Percentiles rank a stretch among this genome's conserved stretches.
phyloP scores from a whole-genome alignment of 2,113 vertebrate species.

The Hypocryptadius cinnamomeus region DNA sequence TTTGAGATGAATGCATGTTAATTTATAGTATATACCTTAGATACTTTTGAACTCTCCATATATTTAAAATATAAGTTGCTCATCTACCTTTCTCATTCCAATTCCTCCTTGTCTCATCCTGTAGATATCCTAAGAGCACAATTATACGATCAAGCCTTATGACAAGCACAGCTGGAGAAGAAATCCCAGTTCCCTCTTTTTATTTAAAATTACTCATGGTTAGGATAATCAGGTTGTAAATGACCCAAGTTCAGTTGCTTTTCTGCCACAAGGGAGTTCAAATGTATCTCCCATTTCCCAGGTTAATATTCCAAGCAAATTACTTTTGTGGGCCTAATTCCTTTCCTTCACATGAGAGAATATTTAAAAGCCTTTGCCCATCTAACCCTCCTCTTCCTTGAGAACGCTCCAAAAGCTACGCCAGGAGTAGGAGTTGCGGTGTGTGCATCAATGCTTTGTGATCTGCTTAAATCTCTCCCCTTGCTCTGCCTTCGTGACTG shows the following conservation, averaged over 20 bases:
- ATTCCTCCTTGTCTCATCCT: conserved; percentile 38
- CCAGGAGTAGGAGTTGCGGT: neutral
- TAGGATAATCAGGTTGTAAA: conserved; percentile 54
- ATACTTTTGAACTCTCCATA: neutral
- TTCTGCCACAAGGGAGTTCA: conserved; percentile 33
- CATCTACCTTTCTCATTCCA: neutral
- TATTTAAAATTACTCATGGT: conserved; percentile 46
- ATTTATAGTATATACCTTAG: neutral
- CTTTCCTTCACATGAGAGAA: neutral
- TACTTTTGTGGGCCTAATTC: conserved; percentile 44
- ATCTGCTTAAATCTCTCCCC: neutral
- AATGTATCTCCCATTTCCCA: conserved; percentile 15
- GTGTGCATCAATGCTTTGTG: neutral
- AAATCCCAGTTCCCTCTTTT: conserved; percentile 46
- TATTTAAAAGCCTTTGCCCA: conserved; percentile 38
- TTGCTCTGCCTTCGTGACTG: neutral
- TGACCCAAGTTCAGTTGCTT: conserved; percentile 26
- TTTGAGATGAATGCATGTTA: neutral
- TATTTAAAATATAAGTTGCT: neutral
- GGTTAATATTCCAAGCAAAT: conserved; percentile 60
- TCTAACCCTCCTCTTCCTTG: conserved; percentile 21
- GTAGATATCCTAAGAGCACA: conserved; percentile 25
- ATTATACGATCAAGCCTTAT: conserved; percentile 38
- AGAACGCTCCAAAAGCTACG: neutral
- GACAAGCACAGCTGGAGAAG: conserved; percentile 26